phyloP scores from a whole-genome alignment of 2,113 vertebrate species.

The Mixornis gularis region DNA sequence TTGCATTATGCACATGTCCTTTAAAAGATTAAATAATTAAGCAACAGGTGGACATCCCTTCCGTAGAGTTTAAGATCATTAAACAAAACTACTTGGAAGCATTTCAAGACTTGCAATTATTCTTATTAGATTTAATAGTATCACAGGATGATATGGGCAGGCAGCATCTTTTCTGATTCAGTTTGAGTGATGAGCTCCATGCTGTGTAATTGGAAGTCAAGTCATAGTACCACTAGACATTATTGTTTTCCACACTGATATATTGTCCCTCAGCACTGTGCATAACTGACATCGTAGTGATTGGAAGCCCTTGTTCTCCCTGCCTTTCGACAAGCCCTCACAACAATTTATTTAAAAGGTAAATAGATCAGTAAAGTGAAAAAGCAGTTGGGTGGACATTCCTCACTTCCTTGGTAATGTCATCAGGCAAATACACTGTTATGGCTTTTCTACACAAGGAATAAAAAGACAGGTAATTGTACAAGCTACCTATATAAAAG shows the following conservation, averaged over 20 bases:
- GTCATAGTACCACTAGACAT: neutral
- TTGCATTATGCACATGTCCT: neutral
- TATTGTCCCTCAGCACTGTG: neutral
- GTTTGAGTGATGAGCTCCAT: neutral
- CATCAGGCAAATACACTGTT: neutral
- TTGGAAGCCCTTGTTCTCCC: neutral
- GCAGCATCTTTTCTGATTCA: neutral
- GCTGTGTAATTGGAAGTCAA: constrained; percentile 15
- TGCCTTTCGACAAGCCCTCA: neutral
- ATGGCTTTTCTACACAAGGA: neutral
- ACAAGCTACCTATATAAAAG: neutral
- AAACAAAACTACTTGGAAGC: constrained; percentile 20
- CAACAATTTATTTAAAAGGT: neutral
- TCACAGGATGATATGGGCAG: neutral
- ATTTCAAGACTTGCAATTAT: constrained; percentile 1
- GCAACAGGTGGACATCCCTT: constrained; percentile 23
- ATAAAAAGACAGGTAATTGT: neutral
- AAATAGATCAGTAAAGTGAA: neutral
- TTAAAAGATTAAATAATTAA: constrained; percentile 38
- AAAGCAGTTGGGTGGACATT: neutral
- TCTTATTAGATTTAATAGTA: constrained; percentile 17
- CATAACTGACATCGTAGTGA: neutral
- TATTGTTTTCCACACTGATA: neutral
- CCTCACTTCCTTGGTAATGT: neutral
- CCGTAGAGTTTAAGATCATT: constrained; percentile 45